These are phyloP conservation scores for Euproctis similis DNA, from an alignment of 2,888 invertebrate species.

Conservation along the genomic window DNA sequence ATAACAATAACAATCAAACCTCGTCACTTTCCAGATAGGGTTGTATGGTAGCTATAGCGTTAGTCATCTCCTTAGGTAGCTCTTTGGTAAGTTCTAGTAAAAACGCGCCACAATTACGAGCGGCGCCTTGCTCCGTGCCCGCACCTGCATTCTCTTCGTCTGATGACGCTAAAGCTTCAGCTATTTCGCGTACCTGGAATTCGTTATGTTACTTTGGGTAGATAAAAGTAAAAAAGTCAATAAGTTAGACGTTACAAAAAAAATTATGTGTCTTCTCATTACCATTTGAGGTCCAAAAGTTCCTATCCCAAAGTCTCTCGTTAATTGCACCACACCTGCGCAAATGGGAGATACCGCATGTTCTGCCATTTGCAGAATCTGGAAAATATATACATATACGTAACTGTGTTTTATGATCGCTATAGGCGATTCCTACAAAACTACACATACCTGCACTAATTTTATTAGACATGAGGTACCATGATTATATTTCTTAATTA, in stretches of 20 bases:
- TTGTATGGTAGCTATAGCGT: constrained; percentile 76
- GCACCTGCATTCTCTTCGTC: constrained; percentile 63
- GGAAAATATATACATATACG: too few species aligned
- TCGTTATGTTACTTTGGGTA: background rate
- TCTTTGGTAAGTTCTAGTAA: constrained; percentile 79
- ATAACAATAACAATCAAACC: constrained; percentile 30
- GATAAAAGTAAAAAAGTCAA: background rate
- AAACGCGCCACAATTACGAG: constrained; percentile 71
- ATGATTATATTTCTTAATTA: constrained; percentile 90
- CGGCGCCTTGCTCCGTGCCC: constrained; percentile 54
- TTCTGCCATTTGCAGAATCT: constrained; percentile 85
- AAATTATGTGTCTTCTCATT: constrained; percentile 11
- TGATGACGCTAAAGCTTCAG: constrained; percentile 77
- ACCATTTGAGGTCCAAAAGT: constrained; percentile 83
- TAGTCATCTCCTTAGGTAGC: constrained; percentile 76
- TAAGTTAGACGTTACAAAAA: background rate
- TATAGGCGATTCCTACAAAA: too few species aligned
- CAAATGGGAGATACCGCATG: constrained; percentile 81
- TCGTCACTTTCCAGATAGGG: constrained; percentile 77
- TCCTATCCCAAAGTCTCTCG: constrained; percentile 79
- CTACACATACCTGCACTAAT: constrained; percentile 72
- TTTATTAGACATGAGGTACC: constrained; percentile 85
- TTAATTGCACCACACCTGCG: constrained; percentile 81
- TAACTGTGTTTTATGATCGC: too few species aligned
- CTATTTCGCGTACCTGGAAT: constrained; percentile 78